Base-by-base conservation (phyloP, 1,140 invertebrate species). In the Drosophila arizonae region DNA sequence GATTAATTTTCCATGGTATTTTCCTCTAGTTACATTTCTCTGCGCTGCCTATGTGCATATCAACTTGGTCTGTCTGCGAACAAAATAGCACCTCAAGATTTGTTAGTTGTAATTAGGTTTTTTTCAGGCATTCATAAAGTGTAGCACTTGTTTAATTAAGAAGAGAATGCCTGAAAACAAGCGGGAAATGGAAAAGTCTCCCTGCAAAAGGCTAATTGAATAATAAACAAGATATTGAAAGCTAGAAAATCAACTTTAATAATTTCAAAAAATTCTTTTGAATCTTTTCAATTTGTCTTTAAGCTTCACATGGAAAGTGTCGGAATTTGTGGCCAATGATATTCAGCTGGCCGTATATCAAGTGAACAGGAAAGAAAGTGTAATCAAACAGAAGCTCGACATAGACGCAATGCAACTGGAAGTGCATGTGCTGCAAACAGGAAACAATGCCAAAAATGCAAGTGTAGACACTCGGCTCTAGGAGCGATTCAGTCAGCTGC, bases 1-100 rank as follows among this genome's bases (percentile, higher is more conserved):
- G 73, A 66, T 76, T 76, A 76, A 76, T 76, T 72, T 76, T 72
- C 73, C 45, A 62, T 58, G 50, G 26, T 30, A 51, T 43, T 55
- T 51, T 33, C 56, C 54, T 72, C 51, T 21, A 26, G 17, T 51
- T 30, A 51, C 52, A 3, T 24, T 24, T 24, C 21, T 24, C 21
- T 24, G 21, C 21, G 21, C 21, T 24, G 21, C 21, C 21, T 1
- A 24, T 24, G 21, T 24, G 21, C 21, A 24, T 24, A 39, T 36
- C 41, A 39, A n/a, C 3, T n/a, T 26, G 21, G 10, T 36, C 33
- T 10, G 24, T 15, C 4, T 48, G 54, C 24, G 45, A 48, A 21
- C 6, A 57, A 57, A 36, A 13, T 21, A 41, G 45, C 21, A 24
- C 21, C 21, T 24, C 21, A 1, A 24, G 21, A 66, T 30, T 66